Evolutionary conservation across 2,113 vertebrate genomes (phyloP).

Genomic region (Nothoprocta pentlandii): DNA sequence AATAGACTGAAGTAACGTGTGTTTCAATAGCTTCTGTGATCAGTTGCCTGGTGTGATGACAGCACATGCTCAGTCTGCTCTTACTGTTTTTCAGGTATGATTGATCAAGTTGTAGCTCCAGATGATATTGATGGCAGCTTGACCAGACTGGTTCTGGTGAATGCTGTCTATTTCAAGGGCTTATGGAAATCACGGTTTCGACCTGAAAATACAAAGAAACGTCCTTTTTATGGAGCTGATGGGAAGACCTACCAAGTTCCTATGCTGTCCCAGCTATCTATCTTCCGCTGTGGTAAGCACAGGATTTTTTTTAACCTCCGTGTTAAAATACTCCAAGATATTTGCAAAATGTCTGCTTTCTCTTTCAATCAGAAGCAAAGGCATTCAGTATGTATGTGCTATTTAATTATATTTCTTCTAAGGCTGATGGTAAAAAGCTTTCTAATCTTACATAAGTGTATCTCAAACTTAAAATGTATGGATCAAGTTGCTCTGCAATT

Average conservation of each 20-base stretch:
- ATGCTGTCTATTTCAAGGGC: constrained; percentile 95
- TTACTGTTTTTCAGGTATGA: constrained; percentile 85
- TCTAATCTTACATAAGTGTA: not conserved
- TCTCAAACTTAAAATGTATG: not conserved
- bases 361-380: not conserved
- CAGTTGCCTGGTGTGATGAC: not conserved
- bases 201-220: constrained; percentile 90
- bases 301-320: not conserved
- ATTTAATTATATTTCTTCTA: not conserved
- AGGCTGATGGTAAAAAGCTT: not conserved
- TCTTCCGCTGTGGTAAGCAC: constrained; percentile 90
- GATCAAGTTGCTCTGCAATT: not conserved
- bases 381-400: not conserved
- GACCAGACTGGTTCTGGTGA: constrained; percentile 88
- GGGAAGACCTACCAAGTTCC: constrained; percentile 89
- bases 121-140: constrained; percentile 82
- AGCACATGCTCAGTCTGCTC: not conserved
- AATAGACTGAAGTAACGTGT: not conserved
- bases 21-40: not conserved
- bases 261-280: constrained; percentile 92
- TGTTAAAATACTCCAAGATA: not conserved
- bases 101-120: constrained; percentile 85
- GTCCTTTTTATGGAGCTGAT: constrained; percentile 83
- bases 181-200: constrained; percentile 94
- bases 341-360: not conserved